Percentiles rank a stretch among this genome's conserved stretches.
phyloP scores from a whole-genome alignment of 2,113 vertebrate species.

The Paraplagusia blochii region DNA sequence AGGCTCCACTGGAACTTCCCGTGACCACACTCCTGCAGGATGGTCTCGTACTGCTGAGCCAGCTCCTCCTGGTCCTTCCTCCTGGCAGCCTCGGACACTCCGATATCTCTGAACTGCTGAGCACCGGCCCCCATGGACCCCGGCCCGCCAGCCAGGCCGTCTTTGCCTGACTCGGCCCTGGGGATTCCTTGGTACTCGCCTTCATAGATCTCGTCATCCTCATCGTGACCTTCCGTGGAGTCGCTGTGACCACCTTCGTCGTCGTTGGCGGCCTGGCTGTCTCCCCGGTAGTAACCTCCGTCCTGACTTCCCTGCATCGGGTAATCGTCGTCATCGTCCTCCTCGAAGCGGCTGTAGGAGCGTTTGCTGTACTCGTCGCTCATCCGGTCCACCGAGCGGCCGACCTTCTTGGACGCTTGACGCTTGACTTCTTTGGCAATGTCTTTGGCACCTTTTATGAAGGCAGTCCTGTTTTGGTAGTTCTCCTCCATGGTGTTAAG shows the following conservation, averaged over 20 bases:
- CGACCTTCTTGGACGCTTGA: slow-evolving; percentile 89
- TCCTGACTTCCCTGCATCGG: slow-evolving; percentile 77
- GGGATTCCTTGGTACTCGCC: slow-evolving; percentile 97
- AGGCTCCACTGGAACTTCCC: slow-evolving; percentile 97
- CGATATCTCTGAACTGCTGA: slow-evolving; percentile 73
- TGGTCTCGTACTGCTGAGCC: slow-evolving; percentile 94
- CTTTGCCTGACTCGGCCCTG: slow-evolving; percentile 83
- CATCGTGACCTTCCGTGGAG: slow-evolving; percentile 93
- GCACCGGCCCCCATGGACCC: slow-evolving; percentile 56
- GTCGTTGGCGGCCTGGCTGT: slow-evolving; percentile 82
- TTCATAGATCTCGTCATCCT: slow-evolving; percentile 97
- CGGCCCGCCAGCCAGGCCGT: slow-evolving; percentile 66
- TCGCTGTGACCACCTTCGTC: slow-evolving; percentile 89
- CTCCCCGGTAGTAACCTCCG: slow-evolving; percentile 80
- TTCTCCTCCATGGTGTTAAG: slow-evolving; percentile 84
- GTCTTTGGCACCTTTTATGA: slow-evolving; percentile 95
- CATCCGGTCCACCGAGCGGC: slow-evolving; percentile 84
- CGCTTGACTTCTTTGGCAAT: slow-evolving; percentile 95
- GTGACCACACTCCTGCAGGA: slow-evolving; percentile 94
- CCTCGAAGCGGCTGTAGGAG: slow-evolving; percentile 91
- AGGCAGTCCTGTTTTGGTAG: slow-evolving; percentile 86
- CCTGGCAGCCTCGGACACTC: slow-evolving; percentile 74
- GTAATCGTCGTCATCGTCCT: slow-evolving; percentile 90
- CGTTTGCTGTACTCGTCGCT: slow-evolving; percentile 90
- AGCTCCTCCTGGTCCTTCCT: slow-evolving; percentile 90